Base-by-base conservation (phyloP, 2,797 vertebrate species). In the Numenius phaeopus region DNA sequence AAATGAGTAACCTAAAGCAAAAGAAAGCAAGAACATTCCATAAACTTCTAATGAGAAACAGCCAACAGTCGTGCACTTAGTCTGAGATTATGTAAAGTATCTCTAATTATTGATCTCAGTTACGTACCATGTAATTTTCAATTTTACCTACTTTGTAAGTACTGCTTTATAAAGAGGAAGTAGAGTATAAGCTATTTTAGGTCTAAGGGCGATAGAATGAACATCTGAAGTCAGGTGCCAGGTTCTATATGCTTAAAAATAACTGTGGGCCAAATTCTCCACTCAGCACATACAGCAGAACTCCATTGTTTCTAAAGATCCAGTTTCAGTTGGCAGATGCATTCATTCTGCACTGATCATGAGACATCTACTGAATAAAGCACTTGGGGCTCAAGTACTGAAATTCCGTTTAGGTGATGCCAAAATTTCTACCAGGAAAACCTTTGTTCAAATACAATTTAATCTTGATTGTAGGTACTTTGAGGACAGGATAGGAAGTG, bases 41-140 rank as follows among this genome's bases (percentile, higher is more conserved):
- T n/a, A 83, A 20, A 80, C 18, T 75, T 80, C 32, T 69, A 71
- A 58, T 1, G 18, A 91, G 80, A 83, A 94, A 58, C 52, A 46
- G 24, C 30, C 49, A 11, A 55, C 42, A 91, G 34, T 27, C 6
- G 2, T 49, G 39, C 70, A 61, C 55, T 40, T 81, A 55, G 40
- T 17, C 59, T 87, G 34, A 91, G 67, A 87, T 94, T 92, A 91
- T 81, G 32, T 44, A 86, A 95, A 95, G 42, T 11, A 89, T n/a
- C 30, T 88, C 26, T 91, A 94, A 96, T 85, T 81, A 83, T 8
- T 87, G n/a, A 84, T 87, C 61, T 83, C 81, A 64, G n/a, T 62
- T 66, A 87, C 5, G 1, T 24, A 89, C 49, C 58, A 27, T 9
- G 16, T 77, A 87, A 89, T 83, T 59, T 91, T 87, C 76, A 67